These are phyloP conservation scores for Pycnonotus jocosus DNA, from an alignment of 2,113 vertebrate species.

Conservation along the genomic window DNA sequence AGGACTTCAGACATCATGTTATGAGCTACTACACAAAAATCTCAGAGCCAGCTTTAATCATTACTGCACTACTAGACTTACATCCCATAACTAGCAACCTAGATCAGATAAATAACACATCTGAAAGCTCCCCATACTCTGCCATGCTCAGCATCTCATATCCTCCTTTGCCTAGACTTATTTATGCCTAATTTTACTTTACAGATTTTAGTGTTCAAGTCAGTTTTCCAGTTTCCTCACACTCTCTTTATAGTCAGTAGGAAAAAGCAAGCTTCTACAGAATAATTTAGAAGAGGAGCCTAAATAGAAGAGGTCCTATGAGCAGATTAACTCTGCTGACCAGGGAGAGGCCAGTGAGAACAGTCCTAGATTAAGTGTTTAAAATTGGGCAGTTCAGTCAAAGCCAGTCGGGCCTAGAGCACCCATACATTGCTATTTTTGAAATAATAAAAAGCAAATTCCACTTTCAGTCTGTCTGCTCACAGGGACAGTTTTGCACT, in stretches of 20 bases:
- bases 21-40: not conserved
- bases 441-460: slow-evolving; percentile 9
- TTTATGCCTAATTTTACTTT: not conserved
- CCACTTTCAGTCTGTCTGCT: not conserved
- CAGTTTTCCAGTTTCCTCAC: not conserved
- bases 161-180: not conserved
- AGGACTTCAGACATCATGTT: not conserved
- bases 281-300: not conserved
- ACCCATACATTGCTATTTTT: not conserved
- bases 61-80: not conserved
- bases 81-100: not conserved
- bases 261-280: not conserved
- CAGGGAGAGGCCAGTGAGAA: not conserved
- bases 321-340: not conserved
- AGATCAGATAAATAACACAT: not conserved
- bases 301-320: not conserved
- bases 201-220: not conserved
- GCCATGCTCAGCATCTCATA: not conserved
- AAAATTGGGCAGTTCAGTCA: not conserved
- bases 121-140: not conserved
- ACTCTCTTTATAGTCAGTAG: not conserved
- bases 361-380: not conserved
- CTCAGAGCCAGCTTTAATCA: not conserved
- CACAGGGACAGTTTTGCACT: not conserved
- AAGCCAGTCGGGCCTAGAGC: not conserved